Percentiles rank a stretch among this genome's conserved stretches.
phyloP scores from a whole-genome alignment of 2,113 vertebrate genomes.

The Takifugu flavidus region DNA sequence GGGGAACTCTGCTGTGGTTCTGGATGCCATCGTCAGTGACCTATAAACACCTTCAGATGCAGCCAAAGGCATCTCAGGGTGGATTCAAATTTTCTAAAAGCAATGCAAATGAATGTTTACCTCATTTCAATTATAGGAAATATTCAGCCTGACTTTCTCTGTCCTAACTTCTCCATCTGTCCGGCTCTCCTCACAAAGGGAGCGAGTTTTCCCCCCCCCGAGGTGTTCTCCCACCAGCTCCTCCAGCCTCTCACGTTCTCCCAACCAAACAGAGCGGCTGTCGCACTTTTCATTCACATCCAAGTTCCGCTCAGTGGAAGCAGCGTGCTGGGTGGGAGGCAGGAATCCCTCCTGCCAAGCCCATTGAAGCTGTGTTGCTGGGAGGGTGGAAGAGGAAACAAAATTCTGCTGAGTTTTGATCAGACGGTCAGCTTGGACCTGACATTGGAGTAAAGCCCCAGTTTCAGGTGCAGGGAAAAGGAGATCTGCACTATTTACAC shows the following conservation, averaged over 20 bases:
- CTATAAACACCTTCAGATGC: slow-evolving; percentile 11
- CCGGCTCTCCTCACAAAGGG: not conserved
- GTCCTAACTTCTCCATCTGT: slow-evolving; percentile 40
- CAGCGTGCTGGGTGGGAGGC: not conserved
- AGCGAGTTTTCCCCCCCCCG: not conserved
- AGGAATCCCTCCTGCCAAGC: too few relatives aligned
- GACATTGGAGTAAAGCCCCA: too few relatives aligned
- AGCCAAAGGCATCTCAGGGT: slow-evolving; percentile 14
- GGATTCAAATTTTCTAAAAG: slow-evolving; percentile 32
- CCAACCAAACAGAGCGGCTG: slow-evolving; percentile 43
- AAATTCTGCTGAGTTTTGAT: too few relatives aligned
- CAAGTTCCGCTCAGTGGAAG: slow-evolving; percentile 4
- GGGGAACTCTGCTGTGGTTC: slow-evolving; percentile 17
- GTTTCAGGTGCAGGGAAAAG: too few relatives aligned
- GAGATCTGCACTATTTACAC: too few relatives aligned
- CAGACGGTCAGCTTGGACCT: too few relatives aligned
- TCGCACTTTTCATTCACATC: slow-evolving; percentile 34
- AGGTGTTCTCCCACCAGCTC: slow-evolving; percentile 21
- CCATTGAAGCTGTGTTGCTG: too few relatives aligned
- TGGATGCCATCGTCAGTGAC: not conserved
- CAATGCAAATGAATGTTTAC: slow-evolving; percentile 27
- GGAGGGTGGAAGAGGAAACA: too few relatives aligned
- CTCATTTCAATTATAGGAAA: slow-evolving; percentile 17
- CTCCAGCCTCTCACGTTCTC: slow-evolving; percentile 9
- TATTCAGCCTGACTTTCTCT: slow-evolving; percentile 32